These are phyloP conservation scores for Brenthis hecate DNA, from an alignment of 2,888 invertebrate species.

Conservation along the genomic window DNA sequence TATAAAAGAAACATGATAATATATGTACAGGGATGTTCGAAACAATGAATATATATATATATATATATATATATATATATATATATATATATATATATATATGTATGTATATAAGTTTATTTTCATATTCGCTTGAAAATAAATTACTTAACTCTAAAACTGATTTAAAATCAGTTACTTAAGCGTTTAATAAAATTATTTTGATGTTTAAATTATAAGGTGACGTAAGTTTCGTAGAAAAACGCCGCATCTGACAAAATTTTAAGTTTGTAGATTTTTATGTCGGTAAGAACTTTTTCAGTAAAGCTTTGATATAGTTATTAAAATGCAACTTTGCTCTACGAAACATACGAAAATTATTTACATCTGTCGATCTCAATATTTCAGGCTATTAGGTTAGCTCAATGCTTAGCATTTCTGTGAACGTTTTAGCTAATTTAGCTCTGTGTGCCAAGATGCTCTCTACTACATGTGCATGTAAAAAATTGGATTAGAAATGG, in stretches of 20 bases:
- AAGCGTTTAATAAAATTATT: background rate
- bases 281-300: too few relatives aligned
- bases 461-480: conserved; percentile 12
- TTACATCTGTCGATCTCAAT: conserved; percentile 27
- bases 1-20: conserved; percentile 21
- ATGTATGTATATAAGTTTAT: background rate
- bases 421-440: conserved; percentile 29
- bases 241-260: background rate
- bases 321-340: background rate
- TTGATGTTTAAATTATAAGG: background rate
- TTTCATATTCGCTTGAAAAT: conserved; percentile 18
- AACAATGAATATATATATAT: conserved; percentile 2
- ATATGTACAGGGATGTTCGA: conserved; percentile 30
- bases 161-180: conserved; percentile 14
- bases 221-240: background rate
- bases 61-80: too few relatives aligned
- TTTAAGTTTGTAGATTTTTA: too few relatives aligned
- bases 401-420: conserved; percentile 26
- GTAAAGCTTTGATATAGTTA: too few relatives aligned
- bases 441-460: conserved; percentile 33
- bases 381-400: conserved; percentile 19
- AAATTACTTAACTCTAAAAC: background rate
- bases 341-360: conserved; percentile 1
- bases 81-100: background rate
- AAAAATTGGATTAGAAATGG: too few relatives aligned